These are phyloP conservation scores for Sebastolobus altivelis DNA, from an alignment of 2,797 vertebrate genomes.

Conservation along the genomic window DNA sequence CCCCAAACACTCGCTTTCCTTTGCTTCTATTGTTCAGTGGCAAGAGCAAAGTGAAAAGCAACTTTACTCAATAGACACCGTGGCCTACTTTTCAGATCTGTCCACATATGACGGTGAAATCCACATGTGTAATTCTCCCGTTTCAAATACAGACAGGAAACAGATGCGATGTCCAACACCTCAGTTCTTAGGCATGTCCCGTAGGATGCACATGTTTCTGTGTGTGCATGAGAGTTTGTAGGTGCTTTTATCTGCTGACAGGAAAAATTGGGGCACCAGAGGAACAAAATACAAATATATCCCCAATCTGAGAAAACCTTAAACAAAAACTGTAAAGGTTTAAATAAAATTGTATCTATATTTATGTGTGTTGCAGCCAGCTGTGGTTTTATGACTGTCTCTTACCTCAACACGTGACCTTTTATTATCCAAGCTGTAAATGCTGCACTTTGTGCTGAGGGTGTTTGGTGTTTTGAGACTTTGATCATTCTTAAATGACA, in stretches of 20 bases:
- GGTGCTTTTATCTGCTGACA: slow-evolving; percentile 24
- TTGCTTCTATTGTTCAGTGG: slow-evolving; percentile 7
- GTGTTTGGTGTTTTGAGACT: background rate
- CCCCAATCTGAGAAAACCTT: background rate
- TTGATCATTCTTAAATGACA: background rate
- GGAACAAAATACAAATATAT: background rate
- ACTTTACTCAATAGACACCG: slow-evolving; percentile 15
- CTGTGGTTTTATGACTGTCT: slow-evolving; percentile 17
- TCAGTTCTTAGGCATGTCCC: slow-evolving; percentile 11
- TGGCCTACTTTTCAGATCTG: slow-evolving; percentile 47
- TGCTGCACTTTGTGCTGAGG: background rate
- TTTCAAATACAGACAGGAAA: slow-evolving; percentile 62
- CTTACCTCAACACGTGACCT: slow-evolving; percentile 20
- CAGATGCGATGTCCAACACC: slow-evolving; percentile 43
- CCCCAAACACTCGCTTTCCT: slow-evolving; percentile 9
- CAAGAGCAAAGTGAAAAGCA: slow-evolving; percentile 15
- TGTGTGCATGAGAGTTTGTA: slow-evolving; percentile 3
- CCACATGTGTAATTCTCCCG: slow-evolving; percentile 36
- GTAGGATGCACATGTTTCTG: slow-evolving; percentile 35
- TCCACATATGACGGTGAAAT: slow-evolving; percentile 44
- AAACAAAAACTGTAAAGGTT: background rate
- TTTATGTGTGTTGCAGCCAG: background rate
- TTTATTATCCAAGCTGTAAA: slow-evolving; percentile 4
- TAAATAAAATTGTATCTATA: background rate
- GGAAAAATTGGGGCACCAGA: background rate